phyloP scores from a whole-genome alignment of 2,797 vertebrate species.

The Manis pentadactyla region DNA sequence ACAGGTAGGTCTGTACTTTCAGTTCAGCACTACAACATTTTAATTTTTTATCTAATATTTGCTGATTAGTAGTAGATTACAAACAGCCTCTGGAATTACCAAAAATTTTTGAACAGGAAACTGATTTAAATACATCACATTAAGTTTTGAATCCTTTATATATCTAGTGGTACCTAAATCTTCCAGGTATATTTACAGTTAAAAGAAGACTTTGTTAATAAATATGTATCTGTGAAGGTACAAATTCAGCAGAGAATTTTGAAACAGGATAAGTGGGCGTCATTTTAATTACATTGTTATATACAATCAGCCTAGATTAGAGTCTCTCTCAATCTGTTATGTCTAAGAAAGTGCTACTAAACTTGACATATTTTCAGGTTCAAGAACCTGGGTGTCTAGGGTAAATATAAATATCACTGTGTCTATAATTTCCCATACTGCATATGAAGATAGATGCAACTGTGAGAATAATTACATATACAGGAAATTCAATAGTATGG shows the following conservation, averaged over 20 bases:
- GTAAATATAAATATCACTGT: background rate
- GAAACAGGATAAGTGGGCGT: background rate
- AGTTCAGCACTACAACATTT: background rate
- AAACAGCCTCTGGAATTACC: background rate
- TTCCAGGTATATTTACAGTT: background rate
- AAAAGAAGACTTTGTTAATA: slow-evolving; percentile 21
- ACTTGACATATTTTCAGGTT: background rate
- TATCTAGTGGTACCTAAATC: background rate
- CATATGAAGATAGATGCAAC: background rate
- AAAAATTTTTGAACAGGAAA: background rate
- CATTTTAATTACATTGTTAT: background rate
- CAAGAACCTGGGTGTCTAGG: background rate
- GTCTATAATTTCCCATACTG: background rate
- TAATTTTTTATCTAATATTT: background rate
- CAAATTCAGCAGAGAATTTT: slow-evolving; percentile 46
- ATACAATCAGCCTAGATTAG: background rate
- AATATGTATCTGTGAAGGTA: slow-evolving; percentile 4
- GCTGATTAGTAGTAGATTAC: background rate
- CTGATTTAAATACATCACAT: background rate
- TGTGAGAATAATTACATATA: background rate
- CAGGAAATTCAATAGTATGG: background rate
- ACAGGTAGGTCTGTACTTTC: background rate
- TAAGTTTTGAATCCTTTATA: background rate
- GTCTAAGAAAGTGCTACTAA: background rate
- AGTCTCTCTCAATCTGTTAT: background rate